Percentiles rank a stretch among this genome's conserved stretches.
Conservation (phyloP, 2,113 vertebrate species). For the Sceloporus undulatus region DNA sequence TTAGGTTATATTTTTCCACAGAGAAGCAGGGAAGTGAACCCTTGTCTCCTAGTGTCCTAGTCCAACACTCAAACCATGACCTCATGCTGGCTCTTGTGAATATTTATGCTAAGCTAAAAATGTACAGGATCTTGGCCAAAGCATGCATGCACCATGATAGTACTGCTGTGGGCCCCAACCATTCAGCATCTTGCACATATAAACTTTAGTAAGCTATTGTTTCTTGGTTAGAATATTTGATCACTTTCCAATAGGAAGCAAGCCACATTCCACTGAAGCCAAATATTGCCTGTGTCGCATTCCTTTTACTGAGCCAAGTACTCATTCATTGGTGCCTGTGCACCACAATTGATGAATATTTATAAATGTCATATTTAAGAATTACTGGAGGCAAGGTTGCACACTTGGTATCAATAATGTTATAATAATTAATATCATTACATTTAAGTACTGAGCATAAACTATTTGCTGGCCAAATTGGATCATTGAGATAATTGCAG, state of each 20-base stretch:
- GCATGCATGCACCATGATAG: neutral
- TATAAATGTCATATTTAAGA: neutral
- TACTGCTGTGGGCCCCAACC: neutral
- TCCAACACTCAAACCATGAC: too few species aligned
- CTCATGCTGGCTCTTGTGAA: too few species aligned
- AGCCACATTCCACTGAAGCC: neutral
- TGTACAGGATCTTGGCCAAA: neutral
- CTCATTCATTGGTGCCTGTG: neutral
- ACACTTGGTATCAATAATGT: neutral
- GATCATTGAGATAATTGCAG: neutral
- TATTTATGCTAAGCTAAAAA: neutral
- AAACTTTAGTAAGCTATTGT: neutral
- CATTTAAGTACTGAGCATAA: neutral
- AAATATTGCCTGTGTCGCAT: neutral
- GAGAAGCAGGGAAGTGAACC: too few species aligned
- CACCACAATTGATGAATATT: neutral
- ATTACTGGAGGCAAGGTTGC: neutral
- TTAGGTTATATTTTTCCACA: neutral
- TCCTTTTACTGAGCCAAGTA: neutral
- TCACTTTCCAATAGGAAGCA: neutral
- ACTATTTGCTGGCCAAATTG: neutral
- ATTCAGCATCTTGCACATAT: neutral
- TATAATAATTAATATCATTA: neutral
- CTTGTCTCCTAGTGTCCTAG: too few species aligned
- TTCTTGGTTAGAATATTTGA: neutral